Percentiles rank a stretch among this genome's conserved stretches.
These are phyloP conservation scores for Cygnus atratus DNA, from an alignment of 2,113 vertebrate genomes.

Conservation along the genomic window DNA sequence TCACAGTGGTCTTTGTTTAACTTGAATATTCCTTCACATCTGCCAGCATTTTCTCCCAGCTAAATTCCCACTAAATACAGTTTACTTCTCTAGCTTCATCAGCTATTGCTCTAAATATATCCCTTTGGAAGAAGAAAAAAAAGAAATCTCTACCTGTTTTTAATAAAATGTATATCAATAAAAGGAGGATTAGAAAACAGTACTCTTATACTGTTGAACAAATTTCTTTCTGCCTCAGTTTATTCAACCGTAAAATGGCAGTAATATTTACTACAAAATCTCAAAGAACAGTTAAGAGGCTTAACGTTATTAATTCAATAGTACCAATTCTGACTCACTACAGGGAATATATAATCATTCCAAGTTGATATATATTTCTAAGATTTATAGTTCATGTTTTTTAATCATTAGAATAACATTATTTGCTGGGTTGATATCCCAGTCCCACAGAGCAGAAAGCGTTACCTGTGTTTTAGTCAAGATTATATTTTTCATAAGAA, in stretches of 20 bases:
- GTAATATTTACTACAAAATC: background rate
- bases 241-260: conserved; percentile 13
- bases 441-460: background rate
- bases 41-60: background rate
- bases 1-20: conserved; percentile 41
- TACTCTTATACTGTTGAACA: background rate
- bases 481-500: background rate
- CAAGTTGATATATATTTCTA: background rate
- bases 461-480: background rate
- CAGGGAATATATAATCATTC: background rate
- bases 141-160: background rate
- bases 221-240: background rate
- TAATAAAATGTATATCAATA: background rate
- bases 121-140: background rate
- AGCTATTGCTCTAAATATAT: background rate
- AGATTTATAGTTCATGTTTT: background rate
- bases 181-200: conserved; percentile 1
- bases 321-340: background rate
- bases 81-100: background rate
- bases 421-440: background rate
- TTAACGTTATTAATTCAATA: background rate
- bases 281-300: conserved; percentile 15
- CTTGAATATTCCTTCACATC: conserved; percentile 8
- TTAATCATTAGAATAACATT: background rate
- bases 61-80: conserved; percentile 3